Percentiles rank a stretch among this genome's conserved stretches.
phyloP scores from a whole-genome alignment of 2,113 vertebrate species.

The Megaleporinus macrocephalus region DNA sequence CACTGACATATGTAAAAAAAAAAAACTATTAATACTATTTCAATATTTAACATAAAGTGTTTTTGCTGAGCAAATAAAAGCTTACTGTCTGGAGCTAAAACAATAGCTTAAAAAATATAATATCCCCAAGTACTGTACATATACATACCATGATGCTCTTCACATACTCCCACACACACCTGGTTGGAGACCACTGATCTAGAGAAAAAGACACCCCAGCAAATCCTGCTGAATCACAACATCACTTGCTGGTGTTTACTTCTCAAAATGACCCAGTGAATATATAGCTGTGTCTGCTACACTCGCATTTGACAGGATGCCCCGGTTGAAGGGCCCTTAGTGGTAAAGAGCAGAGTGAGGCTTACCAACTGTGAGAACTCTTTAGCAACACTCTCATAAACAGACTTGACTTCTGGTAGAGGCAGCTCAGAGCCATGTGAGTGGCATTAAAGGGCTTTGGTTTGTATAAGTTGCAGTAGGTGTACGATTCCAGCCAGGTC shows the following conservation, averaged over 20 bases:
- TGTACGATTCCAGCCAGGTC: conserved; percentile 39
- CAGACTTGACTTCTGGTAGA: background rate
- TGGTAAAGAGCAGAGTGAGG: background rate
- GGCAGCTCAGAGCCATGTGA: conserved; percentile 8
- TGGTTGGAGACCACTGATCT: background rate
- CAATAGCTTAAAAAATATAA: too few relatives aligned
- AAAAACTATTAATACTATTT: too few relatives aligned
- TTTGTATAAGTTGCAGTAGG: conserved; percentile 22
- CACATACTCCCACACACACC: too few relatives aligned
- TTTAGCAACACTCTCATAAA: background rate
- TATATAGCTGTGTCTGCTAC: background rate
- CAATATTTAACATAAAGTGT: too few relatives aligned
- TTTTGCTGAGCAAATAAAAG: too few relatives aligned
- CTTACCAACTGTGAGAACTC: background rate
- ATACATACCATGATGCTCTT: too few relatives aligned
- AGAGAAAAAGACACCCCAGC: too few relatives aligned
- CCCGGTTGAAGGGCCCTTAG: background rate
- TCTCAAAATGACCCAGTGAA: background rate
- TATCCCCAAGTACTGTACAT: too few relatives aligned
- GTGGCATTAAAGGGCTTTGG: conserved; percentile 16
- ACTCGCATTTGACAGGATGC: background rate
- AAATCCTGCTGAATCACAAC: too few relatives aligned
- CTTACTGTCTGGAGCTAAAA: too few relatives aligned
- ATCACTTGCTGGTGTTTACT: background rate
- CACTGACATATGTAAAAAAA: too few relatives aligned